These are phyloP conservation scores for Chaetorhynchus papuensis DNA, from an alignment of 2,113 vertebrate genomes.

Conservation along the genomic window DNA sequence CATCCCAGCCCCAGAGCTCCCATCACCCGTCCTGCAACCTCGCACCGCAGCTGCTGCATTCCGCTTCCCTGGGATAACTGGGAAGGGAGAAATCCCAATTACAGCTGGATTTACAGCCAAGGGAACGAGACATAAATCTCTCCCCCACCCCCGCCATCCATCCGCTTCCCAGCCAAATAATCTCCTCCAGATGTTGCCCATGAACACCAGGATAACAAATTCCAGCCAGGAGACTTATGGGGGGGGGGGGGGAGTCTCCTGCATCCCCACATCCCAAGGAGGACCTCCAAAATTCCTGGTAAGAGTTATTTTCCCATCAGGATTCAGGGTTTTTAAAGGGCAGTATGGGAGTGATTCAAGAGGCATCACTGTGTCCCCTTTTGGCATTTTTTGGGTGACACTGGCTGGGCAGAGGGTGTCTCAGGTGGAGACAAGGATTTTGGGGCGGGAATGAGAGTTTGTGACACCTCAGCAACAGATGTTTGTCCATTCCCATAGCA, in stretches of 20 bases:
- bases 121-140: conserved; percentile 72
- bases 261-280: neutral
- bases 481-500: fast-evolving
- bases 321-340: neutral
- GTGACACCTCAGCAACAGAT: neutral
- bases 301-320: neutral
- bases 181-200: conserved; percentile 73
- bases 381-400: neutral
- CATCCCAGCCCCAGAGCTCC: neutral
- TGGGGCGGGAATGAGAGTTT: neutral
- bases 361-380: neutral
- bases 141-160: conserved; percentile 5
- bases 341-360: neutral
- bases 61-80: conserved; percentile 63
- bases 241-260: neutral
- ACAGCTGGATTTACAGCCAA: conserved; percentile 75
- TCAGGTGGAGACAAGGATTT: neutral
- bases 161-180: conserved; percentile 66
- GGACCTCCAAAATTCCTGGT: neutral
- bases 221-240: neutral
- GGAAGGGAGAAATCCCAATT: conserved; percentile 74
- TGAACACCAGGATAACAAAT: neutral
- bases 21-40: neutral
- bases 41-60: neutral
- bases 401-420: neutral